Conservation (phyloP, 1,140 invertebrate species). For the Lucilia sericata region DNA sequence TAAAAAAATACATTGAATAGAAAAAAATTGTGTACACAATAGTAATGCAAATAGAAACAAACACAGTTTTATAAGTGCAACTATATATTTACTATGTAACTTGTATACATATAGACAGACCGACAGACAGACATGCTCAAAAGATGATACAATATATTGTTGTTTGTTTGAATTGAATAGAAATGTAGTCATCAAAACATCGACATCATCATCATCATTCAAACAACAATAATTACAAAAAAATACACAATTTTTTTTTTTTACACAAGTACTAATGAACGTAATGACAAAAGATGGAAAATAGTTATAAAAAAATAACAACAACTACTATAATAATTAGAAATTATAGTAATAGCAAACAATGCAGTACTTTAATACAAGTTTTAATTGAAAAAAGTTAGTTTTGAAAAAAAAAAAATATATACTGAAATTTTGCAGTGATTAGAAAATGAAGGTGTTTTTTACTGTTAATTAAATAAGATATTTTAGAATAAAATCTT, state of each 20-base stretch:
- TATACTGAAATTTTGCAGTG: too few species aligned
- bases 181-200: neutral
- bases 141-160: neutral
- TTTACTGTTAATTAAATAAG: too few species aligned
- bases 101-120: neutral
- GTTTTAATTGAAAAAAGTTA: too few species aligned
- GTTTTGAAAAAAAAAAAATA: too few species aligned
- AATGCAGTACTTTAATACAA: neutral
- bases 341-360: constrained; percentile 12
- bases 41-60: constrained; percentile 34
- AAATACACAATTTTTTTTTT: neutral
- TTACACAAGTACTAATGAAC: too few species aligned
- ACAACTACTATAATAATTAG: constrained; percentile 37
- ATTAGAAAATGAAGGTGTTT: too few species aligned
- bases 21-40: constrained; percentile 21
- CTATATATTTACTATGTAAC: neutral
- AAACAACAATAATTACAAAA: neutral
- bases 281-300: neutral
- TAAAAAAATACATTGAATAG: constrained; percentile 14
- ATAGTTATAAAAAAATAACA: neutral
- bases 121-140: too few species aligned
- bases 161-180: neutral
- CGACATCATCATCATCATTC: neutral
- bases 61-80: neutral
- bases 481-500: too few species aligned